Conservation (phyloP, 2,113 vertebrate genomes). For the Vidua chalybeata region DNA sequence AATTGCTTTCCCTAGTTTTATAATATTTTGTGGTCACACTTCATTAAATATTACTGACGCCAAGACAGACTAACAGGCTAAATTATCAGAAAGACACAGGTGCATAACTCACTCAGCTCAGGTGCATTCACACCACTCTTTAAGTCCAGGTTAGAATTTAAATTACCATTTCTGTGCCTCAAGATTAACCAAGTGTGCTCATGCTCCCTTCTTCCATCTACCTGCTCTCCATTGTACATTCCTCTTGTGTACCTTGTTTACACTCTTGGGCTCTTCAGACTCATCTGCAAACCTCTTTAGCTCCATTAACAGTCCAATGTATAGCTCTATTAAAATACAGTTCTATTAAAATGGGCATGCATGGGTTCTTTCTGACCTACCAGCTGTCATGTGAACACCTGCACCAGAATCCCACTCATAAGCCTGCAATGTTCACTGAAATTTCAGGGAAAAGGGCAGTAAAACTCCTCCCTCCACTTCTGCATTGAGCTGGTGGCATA, state of each 20-base stretch:
- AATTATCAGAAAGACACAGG: not conserved
- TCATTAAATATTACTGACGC: not conserved
- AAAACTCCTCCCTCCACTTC: not conserved
- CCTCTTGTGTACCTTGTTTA: not conserved
- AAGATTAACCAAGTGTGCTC: not conserved
- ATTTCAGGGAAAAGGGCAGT: not conserved
- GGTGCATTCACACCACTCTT: not conserved
- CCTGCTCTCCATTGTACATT: not conserved
- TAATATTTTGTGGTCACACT: not conserved
- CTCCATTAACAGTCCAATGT: not conserved
- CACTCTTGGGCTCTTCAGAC: not conserved
- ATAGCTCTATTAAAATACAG: not conserved
- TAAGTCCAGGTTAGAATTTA: not conserved
- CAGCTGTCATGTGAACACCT: not conserved
- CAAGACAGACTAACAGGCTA: not conserved
- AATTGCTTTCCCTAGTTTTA: not conserved
- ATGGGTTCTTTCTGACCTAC: accelerated
- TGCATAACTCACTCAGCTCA: not conserved
- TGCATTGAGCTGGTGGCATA: not conserved
- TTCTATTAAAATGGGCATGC: not conserved
- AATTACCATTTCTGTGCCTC: not conserved
- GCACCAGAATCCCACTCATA: not conserved
- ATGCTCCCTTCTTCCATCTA: not conserved
- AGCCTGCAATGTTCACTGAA: not conserved
- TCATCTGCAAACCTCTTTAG: not conserved